Evolutionary conservation across 2,888 invertebrate species (phyloP).

Genomic region (Nebria brevicollis): DNA sequence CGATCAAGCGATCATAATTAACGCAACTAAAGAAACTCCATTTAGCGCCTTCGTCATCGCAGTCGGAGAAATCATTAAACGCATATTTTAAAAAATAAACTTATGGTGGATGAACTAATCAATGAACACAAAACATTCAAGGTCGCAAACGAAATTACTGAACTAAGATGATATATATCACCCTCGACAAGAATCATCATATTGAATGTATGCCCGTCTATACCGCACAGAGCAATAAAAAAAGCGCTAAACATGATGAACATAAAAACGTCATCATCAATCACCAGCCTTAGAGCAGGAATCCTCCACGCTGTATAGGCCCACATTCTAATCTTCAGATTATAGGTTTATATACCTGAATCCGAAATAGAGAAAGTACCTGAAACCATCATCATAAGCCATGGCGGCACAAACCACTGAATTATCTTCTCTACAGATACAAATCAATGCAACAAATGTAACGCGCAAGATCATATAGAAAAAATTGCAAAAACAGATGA

Average conservation of each 20-base stretch:
- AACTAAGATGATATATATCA: neutral
- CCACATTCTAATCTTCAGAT: neutral
- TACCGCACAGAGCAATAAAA: neutral
- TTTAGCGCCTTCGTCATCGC: neutral
- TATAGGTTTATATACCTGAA: neutral
- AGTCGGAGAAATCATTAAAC: neutral
- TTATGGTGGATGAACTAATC: neutral
- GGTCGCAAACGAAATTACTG: neutral
- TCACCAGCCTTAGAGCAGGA: neutral
- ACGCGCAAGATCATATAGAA: neutral
- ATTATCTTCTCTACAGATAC: neutral
- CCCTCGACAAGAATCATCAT: neutral
- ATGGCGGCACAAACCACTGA: neutral
- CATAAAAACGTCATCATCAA: neutral
- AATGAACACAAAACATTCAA: neutral
- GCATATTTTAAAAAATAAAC: neutral
- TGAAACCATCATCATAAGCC: neutral
- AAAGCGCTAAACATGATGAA: neutral
- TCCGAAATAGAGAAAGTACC: neutral
- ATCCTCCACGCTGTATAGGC: neutral
- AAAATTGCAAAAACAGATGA: neutral
- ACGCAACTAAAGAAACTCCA: no score
- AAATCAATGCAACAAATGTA: neutral
- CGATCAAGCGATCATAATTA: neutral
- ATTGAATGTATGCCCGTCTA: neutral